phyloP scores from a whole-genome alignment of 2,797 vertebrate species.

The Iguana delicatissima region DNA sequence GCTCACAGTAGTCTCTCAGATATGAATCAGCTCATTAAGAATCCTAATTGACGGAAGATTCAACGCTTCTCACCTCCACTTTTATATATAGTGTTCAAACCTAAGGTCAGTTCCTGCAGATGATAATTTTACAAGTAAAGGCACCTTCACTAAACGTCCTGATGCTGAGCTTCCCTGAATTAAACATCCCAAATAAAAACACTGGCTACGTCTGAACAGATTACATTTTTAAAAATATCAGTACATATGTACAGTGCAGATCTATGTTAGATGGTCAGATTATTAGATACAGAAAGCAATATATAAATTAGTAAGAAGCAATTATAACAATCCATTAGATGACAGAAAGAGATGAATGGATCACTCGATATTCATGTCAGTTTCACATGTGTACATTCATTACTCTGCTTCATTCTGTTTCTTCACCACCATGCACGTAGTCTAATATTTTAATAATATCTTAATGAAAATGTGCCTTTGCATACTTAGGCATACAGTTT shows the following conservation, averaged over 20 bases:
- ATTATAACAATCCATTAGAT: no score
- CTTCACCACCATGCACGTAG: background rate
- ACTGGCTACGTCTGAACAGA: background rate
- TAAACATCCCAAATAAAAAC: background rate
- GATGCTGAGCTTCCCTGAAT: background rate
- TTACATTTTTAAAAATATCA: background rate
- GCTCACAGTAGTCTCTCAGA: slow-evolving; percentile 28
- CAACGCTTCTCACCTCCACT: slow-evolving; percentile 32
- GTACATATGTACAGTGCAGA: no score
- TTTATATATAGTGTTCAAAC: background rate
- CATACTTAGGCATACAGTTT: background rate
- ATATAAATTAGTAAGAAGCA: no score
- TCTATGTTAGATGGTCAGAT: background rate
- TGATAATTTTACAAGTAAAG: slow-evolving; percentile 40
- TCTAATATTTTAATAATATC: background rate
- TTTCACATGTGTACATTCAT: background rate
- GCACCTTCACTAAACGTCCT: background rate
- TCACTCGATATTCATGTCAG: background rate
- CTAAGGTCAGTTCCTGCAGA: slow-evolving; percentile 22
- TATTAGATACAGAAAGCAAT: no score
- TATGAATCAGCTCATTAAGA: slow-evolving; percentile 40
- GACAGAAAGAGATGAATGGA: background rate
- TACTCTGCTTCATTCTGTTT: background rate
- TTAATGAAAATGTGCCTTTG: background rate
- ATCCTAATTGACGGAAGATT: slow-evolving; percentile 38